A percentile compares a stretch with the other conserved stretches of the same genome.
Conservation (phyloP, 2,113 vertebrate species). For the Pionites leucogaster region DNA sequence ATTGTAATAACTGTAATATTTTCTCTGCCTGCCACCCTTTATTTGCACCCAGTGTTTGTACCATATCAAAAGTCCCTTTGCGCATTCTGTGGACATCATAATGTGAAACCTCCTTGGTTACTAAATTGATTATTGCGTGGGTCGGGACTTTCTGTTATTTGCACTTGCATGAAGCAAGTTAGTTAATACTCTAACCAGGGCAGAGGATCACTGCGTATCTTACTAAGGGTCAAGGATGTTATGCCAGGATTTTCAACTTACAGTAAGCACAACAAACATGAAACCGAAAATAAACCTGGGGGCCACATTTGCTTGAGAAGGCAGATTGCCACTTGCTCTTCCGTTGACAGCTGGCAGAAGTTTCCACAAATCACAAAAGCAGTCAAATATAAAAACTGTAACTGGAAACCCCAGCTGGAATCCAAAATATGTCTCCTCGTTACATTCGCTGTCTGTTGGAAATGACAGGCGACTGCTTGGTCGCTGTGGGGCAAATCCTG, state of each 20-base stretch:
- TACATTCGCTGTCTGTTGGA: background rate
- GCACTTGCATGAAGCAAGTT: background rate
- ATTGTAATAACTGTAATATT: slow-evolving; percentile 10
- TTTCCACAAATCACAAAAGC: slow-evolving; percentile 41
- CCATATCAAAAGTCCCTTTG: background rate
- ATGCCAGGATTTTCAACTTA: background rate
- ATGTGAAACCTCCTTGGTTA: background rate
- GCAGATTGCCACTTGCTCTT: slow-evolving; percentile 46
- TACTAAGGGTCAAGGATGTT: slow-evolving; percentile 13
- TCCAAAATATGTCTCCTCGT: background rate
- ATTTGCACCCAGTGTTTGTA: background rate
- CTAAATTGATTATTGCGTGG: background rate
- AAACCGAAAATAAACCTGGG: slow-evolving; percentile 46
- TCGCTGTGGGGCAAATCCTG: background rate
- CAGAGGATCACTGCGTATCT: background rate
- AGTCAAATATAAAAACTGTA: background rate
- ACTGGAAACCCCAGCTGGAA: slow-evolving; percentile 29
- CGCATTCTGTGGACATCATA: background rate
- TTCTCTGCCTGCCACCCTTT: background rate
- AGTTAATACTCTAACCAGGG: background rate
- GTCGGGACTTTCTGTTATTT: background rate
- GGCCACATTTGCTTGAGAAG: slow-evolving; percentile 30
- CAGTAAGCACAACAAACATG: background rate
- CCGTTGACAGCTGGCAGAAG: slow-evolving; percentile 61
- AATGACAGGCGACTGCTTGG: background rate